Percentiles rank a stretch among this genome's conserved stretches.
Conservation (phyloP, 2,888 invertebrate species). For the Trachelus troglodyta region DNA sequence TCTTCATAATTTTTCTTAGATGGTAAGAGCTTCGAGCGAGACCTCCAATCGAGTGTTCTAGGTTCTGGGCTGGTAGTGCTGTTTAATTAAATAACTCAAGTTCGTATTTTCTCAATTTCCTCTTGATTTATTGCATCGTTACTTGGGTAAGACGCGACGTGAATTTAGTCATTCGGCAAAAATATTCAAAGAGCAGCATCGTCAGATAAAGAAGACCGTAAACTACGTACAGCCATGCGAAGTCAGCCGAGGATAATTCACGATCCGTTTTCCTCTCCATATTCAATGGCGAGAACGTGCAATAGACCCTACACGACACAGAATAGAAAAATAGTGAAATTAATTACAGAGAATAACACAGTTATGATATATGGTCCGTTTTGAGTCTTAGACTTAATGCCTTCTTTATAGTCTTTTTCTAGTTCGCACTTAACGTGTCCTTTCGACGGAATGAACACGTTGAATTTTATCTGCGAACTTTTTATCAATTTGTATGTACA, state of each 20-base stretch:
- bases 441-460: neutral
- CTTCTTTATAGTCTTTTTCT: constrained; percentile 16
- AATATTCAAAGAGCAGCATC: constrained; percentile 40
- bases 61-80: neutral
- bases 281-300: neutral
- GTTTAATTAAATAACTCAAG: neutral
- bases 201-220: constrained; percentile 35
- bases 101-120: neutral
- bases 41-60: neutral
- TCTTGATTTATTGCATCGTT: neutral
- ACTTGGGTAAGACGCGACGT: neutral
- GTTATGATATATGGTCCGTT: neutral
- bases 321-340: neutral
- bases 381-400: neutral
- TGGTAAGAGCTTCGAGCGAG: neutral
- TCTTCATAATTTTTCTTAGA: neutral
- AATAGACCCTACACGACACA: neutral
- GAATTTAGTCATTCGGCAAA: constrained; percentile 42
- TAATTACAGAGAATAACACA: neutral
- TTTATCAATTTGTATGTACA: neutral
- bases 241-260: constrained; percentile 24
- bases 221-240: constrained; percentile 39
- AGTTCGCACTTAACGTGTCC: constrained; percentile 21
- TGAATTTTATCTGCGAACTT: neutral
- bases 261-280: constrained; percentile 21